These are phyloP conservation scores for Onychomys leucogaster DNA, from an alignment of 2,797 vertebrate species.

Conservation along the genomic window DNA sequence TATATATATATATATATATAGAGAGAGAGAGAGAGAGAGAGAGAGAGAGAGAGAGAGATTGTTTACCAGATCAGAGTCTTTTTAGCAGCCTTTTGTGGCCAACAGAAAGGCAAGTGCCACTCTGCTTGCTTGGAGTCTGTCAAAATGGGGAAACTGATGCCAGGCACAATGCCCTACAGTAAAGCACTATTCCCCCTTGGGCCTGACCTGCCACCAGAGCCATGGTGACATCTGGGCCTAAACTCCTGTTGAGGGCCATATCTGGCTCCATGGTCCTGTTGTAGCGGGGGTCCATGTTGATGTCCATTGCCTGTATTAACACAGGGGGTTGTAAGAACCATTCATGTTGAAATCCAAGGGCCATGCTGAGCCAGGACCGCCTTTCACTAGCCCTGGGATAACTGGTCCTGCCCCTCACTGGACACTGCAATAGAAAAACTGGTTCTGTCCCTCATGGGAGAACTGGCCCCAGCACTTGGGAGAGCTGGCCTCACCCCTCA, in stretches of 20 bases:
- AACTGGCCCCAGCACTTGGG: background rate
- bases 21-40: too few species aligned
- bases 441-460: too few species aligned
- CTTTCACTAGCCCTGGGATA: too few species aligned
- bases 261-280: too few species aligned
- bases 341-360: background rate
- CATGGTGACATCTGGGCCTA: too few species aligned
- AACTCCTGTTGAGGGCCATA: too few species aligned
- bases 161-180: background rate
- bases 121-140: background rate
- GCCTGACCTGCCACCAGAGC: background rate
- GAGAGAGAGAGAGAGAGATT: background rate
- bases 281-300: background rate
- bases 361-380: background rate
- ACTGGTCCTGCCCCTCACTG: background rate
- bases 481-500: too few species aligned
- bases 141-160: background rate
- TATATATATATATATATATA: too few species aligned
- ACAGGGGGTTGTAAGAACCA: background rate
- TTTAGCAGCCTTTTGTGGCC: background rate
- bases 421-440: too few species aligned
- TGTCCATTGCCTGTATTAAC: background rate
- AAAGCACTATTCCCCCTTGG: background rate
- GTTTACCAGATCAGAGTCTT: background rate
- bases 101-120: background rate